Conservation (phyloP, 2,113 vertebrate species). For the Piaya cayana region DNA sequence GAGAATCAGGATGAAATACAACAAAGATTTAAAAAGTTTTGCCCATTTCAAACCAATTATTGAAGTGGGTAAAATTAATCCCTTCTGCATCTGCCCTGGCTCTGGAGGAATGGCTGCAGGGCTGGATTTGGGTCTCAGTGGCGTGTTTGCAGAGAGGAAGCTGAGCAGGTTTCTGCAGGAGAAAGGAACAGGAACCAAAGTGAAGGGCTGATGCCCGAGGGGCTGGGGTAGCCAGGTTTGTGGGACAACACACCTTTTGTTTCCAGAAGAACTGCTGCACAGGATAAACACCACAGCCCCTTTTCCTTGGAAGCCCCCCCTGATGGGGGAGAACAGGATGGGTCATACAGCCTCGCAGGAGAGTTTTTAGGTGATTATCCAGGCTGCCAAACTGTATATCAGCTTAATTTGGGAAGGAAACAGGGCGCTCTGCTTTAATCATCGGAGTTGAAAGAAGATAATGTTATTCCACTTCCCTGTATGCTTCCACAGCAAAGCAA, state of each 20-base stretch:
- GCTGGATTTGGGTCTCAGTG: accelerated
- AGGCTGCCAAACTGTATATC: neutral
- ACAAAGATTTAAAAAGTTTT: neutral
- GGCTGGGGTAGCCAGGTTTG: neutral
- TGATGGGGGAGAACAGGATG: too few relatives aligned
- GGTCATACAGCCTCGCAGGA: neutral
- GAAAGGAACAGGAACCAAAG: neutral
- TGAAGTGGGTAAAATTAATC: neutral
- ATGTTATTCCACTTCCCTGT: neutral
- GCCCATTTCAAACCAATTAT: neutral
- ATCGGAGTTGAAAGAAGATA: neutral
- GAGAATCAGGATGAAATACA: neutral
- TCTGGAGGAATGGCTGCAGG: neutral
- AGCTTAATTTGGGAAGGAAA: neutral
- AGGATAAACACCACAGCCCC: neutral
- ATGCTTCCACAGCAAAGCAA: neutral
- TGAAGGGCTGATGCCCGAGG: accelerated
- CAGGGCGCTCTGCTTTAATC: neutral
- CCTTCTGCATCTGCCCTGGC: neutral
- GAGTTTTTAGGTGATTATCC: neutral
- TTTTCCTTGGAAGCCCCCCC: neutral
- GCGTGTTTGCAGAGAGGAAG: neutral
- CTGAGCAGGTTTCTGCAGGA: neutral
- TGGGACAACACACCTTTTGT: neutral
- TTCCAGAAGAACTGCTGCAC: neutral